Conservation (phyloP, 2,888 invertebrate species). For the Drosophila testacea region DNA sequence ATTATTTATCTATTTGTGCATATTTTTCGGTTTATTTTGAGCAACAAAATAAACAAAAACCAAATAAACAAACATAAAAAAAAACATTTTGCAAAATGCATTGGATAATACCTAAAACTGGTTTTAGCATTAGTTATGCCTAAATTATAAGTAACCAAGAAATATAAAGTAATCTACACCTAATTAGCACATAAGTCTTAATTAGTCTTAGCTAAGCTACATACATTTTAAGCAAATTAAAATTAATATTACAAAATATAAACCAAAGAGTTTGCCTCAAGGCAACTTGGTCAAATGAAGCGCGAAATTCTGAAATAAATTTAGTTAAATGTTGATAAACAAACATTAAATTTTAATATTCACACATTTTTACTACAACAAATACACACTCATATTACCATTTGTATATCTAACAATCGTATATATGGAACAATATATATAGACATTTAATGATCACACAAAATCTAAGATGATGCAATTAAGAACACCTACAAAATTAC, state of each 20-base stretch:
- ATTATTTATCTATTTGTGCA: conserved; percentile 70
- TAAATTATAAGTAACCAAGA: conserved; percentile 53
- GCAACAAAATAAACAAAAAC: conserved; percentile 28
- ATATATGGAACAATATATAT: conserved; percentile 30
- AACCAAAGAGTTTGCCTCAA: conserved; percentile 39
- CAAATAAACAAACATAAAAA: conserved; percentile 5
- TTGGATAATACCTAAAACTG: conserved; percentile 63
- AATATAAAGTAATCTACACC: conserved; percentile 46
- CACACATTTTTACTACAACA: conserved; percentile 56
- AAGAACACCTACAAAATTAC: conserved; percentile 29
- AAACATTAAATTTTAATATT: conserved; percentile 62
- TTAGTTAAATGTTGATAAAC: conserved; percentile 73
- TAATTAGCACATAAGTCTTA: conserved; percentile 71
- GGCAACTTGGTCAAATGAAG: conserved; percentile 66
- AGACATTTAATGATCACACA: conserved; percentile 26
- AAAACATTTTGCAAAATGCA: conserved; percentile 31
- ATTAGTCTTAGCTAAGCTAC: conserved; percentile 74
- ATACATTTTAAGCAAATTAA: conserved; percentile 40
- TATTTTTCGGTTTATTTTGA: conserved; percentile 70
- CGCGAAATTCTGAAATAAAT: conserved; percentile 82
- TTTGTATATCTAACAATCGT: conserved; percentile 41
- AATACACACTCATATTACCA: conserved; percentile 34
- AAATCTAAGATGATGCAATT: conserved; percentile 42
- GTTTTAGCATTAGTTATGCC: conserved; percentile 67
- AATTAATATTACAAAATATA: conserved; percentile 26